Evolutionary conservation across 2,797 vertebrate species (phyloP), one percentile per base, ranked within the genome.

Genomic region (Phoebastria nigripes): DNA sequence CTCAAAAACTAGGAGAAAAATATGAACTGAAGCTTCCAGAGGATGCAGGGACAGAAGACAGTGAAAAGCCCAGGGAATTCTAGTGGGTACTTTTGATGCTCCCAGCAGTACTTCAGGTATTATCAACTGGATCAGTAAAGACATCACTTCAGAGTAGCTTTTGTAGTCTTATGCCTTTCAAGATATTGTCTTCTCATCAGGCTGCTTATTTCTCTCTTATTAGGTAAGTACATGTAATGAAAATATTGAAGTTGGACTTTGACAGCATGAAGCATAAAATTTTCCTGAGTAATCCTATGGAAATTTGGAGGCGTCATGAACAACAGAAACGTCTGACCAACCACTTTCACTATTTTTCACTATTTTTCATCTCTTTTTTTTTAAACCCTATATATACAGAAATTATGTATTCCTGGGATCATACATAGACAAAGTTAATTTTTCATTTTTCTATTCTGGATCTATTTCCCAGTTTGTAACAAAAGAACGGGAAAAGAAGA

Each of bases 381-480:
- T 44, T 12, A 37, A 51, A 5, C 8, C 3, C 5, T 77, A 15
- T 25, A 65, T n/a, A 22, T 44, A 46, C 0, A 49, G 2, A 61
- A 83, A 47, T 67, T 51, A 51, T 15, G 2, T n/a, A n/a, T 47
- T 79, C 14, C 29, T 56, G 16, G 74, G 25, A 47, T 62, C 18
- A 22, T 54, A 37, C 0, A 3, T 9, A 6, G 3, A 28, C 4
- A 56, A 21, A 5, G 8, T 41, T 70, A 0, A 3, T 58, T 80
- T 61, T 85, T 52, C 3, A 10, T 41, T 69, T 52, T 79, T 70
- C 28, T 59, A 20, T 55, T 59, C 31, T 74, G 20, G 8, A 55
- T 26, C 15, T 13, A 20, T 71, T 70, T 74, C 9, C 11, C 11
- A 24, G 5, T 46, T 62, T 46, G 9, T 41, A 66, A 81, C 11